Base-by-base conservation (phyloP, 2,797 vertebrate species). In the Loriculus beryllinus region DNA sequence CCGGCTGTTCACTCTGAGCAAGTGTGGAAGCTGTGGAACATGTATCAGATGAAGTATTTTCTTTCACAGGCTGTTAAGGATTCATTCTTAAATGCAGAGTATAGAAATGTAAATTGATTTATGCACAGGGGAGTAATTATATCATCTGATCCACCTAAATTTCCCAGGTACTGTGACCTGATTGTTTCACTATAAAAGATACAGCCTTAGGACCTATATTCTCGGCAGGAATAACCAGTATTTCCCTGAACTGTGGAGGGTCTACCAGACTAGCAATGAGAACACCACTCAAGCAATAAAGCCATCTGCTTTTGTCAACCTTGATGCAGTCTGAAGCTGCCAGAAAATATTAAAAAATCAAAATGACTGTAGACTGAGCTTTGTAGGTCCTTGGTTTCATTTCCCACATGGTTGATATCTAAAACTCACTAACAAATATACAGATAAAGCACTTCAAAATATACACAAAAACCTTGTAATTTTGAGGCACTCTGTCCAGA, bases 41-140 rank as follows among this genome's bases (percentile, higher is more conserved):
- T 82, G 57, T 47, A 56, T 33, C 28, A 77, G 68, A 81, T 75
- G n/a, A 82, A 92, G 6, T 40, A n/a, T 57, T 74, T 70, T 74
- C 47, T 81, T 85, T 79, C 88, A 78, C 35, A 48, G 76, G 39
- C 82, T 88, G 72, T 62, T 74, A 64, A 80, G 60, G 92, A 90
- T 95, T 96, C 69, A 94, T 94, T 96, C 93, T 96, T 89, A 95
- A 96, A 87, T 65, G 94, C 57, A 85, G 52, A 82, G 35, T 42
- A 77, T 43, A 80, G 84, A 87, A 92, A 90, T 86, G 76, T 69
- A 92, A 90, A 80, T 90, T 8, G 52, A 59, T 93, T 92, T 85
- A 86, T 85, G 88, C 86, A 80, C 57, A 82, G 56, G 85, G 86
- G 88, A 95, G 6, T 88, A 78, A 94, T 63, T 26, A 80, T 83